phyloP scores from a whole-genome alignment of 2,797 vertebrate genomes.

The Australoheros facetus region DNA sequence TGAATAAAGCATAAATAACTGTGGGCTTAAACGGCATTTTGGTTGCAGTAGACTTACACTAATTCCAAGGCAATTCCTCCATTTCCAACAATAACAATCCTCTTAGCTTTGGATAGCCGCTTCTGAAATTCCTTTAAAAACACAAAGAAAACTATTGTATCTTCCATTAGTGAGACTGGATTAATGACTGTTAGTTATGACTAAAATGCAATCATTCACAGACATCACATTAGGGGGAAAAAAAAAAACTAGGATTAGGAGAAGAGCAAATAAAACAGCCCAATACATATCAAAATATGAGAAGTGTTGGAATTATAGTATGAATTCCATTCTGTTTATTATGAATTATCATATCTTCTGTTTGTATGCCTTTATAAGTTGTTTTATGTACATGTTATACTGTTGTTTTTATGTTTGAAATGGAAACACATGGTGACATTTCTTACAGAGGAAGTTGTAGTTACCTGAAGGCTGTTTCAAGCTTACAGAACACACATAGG shows the following conservation, averaged over 20 bases:
- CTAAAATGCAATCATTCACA: neutral
- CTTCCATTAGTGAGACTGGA: no score
- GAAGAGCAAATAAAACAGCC: neutral
- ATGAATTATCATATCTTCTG: no score
- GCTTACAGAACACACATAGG: no score
- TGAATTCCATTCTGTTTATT: no score
- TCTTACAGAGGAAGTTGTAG: no score
- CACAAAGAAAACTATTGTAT: neutral
- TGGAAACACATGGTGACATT: no score
- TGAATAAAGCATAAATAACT: neutral
- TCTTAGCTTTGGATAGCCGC: slow-evolving; percentile 85
- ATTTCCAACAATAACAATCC: slow-evolving; percentile 91
- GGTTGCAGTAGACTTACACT: slow-evolving; percentile 83
- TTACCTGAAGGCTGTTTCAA: no score
- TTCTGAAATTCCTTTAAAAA: slow-evolving; percentile 90
- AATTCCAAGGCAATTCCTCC: slow-evolving; percentile 96
- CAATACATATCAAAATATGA: neutral
- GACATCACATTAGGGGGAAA: neutral
- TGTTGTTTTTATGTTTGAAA: no score
- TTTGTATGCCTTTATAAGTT: no score
- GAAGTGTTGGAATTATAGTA: no score
- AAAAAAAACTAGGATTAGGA: neutral
- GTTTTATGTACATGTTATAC: no score
- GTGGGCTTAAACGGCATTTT: neutral
- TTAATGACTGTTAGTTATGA: neutral